Conservation (phyloP, 2,797 vertebrate species). For the Champsocephalus esox region DNA sequence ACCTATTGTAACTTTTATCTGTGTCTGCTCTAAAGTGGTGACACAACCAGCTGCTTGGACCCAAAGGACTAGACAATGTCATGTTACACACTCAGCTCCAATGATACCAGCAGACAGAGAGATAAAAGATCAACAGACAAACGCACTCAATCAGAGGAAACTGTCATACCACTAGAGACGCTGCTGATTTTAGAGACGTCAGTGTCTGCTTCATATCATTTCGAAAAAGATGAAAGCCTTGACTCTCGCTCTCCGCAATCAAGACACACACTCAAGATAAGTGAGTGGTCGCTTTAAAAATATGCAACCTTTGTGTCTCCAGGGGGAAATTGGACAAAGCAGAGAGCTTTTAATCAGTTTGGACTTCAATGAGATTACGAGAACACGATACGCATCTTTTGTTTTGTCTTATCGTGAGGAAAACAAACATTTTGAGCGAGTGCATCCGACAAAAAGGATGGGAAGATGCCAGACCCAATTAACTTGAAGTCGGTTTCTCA, state of each 20-base stretch:
- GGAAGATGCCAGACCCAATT: conserved; percentile 43
- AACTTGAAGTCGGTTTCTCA: conserved; percentile 8
- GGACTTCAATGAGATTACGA: conserved; percentile 57
- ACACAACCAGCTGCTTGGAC: conserved; percentile 47
- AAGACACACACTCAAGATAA: conserved; percentile 58
- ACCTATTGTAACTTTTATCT: conserved; percentile 21
- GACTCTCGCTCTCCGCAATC: conserved; percentile 51
- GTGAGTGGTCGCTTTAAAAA: conserved; percentile 10
- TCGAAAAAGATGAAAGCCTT: conserved; percentile 49
- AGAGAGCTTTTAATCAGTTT: conserved; percentile 48
- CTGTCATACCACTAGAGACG: conserved; percentile 17
- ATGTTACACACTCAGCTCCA: conserved; percentile 24
- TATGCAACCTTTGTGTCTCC: conserved; percentile 37
- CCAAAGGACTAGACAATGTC: conserved; percentile 20
- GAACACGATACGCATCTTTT: conserved; percentile 58
- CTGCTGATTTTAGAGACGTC: conserved; percentile 49
- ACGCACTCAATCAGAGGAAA: conserved; percentile 29
- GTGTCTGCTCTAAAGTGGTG: conserved; percentile 33
- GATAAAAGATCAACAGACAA: conserved; percentile 53
- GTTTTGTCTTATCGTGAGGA: conserved; percentile 67
- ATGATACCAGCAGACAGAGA: conserved; percentile 42
- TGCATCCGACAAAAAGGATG: conserved; percentile 31
- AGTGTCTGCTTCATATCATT: conserved; percentile 26
- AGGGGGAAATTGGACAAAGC: conserved; percentile 32
- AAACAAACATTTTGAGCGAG: conserved; percentile 58